Evolutionary conservation across 2,797 vertebrate genomes (phyloP).

Genomic region (Sebastes steindachneri): DNA sequence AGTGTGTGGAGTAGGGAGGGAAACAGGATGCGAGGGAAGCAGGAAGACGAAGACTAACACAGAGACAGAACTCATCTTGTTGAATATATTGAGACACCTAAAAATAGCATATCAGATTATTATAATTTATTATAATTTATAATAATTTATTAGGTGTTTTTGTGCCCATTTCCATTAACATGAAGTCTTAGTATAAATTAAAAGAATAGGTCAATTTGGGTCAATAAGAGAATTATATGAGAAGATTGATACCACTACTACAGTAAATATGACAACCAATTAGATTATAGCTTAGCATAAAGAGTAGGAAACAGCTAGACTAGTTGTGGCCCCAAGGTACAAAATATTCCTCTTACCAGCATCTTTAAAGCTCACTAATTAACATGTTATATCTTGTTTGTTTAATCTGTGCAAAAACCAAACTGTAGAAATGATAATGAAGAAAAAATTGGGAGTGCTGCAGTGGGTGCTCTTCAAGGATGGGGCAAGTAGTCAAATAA

Average conservation of each 20-base stretch:
- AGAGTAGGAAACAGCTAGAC: background rate
- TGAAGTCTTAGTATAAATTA: background rate
- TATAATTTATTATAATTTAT: background rate
- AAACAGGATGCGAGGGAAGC: background rate
- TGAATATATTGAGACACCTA: background rate
- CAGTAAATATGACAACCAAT: background rate
- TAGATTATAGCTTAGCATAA: background rate
- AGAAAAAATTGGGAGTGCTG: no score
- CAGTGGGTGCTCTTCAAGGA: no score
- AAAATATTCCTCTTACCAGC: background rate
- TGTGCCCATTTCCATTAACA: background rate
- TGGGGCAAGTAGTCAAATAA: no score
- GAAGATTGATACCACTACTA: background rate
- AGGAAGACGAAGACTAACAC: background rate
- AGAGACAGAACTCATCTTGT: background rate
- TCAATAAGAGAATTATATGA: background rate
- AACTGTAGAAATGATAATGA: no score
- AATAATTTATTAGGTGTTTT: background rate
- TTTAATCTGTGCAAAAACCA: background rate
- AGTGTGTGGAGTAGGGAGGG: background rate
- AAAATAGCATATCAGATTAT: background rate
- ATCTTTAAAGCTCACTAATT: background rate
- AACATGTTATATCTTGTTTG: background rate
- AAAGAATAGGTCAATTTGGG: background rate
- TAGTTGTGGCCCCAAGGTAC: background rate